Conservation (phyloP, 2,113 vertebrate genomes). For the Pteropus alecto region DNA sequence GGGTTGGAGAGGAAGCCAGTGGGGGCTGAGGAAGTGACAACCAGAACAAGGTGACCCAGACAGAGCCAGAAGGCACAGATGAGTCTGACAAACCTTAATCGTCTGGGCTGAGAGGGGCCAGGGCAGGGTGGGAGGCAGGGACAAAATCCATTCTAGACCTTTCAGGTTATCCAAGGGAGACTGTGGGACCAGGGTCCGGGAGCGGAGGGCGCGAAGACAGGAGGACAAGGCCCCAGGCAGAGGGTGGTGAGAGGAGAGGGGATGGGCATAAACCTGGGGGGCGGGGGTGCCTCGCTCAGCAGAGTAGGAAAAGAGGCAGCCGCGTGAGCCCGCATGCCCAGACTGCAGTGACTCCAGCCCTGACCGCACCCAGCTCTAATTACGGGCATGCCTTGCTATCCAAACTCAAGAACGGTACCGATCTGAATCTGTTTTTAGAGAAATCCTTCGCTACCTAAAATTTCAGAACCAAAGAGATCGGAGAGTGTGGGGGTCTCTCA, state of each 20-base stretch:
- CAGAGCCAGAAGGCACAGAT: not conserved
- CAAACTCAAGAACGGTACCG: not conserved
- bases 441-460: not conserved
- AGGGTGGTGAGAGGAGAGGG: not conserved
- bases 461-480: not conserved
- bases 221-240: too few relatives aligned
- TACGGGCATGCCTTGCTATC: not conserved
- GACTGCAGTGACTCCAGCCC: fast-evolving
- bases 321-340: not conserved
- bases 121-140: not conserved
- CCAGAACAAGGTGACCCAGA: not conserved
- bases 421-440: not conserved
- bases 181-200: not conserved
- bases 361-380: not conserved
- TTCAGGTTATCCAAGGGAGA: fast-evolving
- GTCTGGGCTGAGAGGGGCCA: not conserved
- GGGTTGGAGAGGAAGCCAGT: not conserved
- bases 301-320: not conserved
- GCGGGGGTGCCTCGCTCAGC: not conserved
- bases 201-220: fast-evolving
- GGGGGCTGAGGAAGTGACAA: not conserved
- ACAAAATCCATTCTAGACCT: fast-evolving
- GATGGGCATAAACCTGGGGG: not conserved
- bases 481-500: not conserved
- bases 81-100: not conserved